Conservation (phyloP, 2,113 vertebrate genomes). For the Neogobius melanostomus region DNA sequence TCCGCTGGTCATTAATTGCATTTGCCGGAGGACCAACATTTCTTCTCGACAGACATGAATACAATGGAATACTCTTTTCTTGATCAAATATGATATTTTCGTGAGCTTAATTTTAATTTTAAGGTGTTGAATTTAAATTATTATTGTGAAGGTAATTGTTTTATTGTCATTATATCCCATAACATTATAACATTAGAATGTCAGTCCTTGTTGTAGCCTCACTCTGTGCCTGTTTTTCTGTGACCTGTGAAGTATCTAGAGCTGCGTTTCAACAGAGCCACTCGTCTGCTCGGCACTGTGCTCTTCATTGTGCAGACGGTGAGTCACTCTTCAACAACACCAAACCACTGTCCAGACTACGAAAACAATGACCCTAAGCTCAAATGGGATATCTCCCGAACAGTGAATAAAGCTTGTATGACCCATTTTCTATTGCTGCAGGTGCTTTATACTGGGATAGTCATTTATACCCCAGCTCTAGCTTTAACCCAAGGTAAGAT, state of each 20-base stretch:
- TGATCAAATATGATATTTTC: too few species aligned
- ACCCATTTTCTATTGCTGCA: conserved; percentile 48
- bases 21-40: too few species aligned
- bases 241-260: conserved; percentile 83
- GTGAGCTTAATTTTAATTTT: too few species aligned
- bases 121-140: too few species aligned
- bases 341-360: conserved; percentile 6
- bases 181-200: too few species aligned
- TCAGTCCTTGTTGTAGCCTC: background rate
- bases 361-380: background rate
- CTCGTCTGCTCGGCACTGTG: conserved; percentile 81
- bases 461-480: conserved; percentile 94
- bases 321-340: conserved; percentile 58
- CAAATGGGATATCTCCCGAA: background rate
- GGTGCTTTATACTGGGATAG: conserved; percentile 93
- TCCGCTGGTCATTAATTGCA: too few species aligned
- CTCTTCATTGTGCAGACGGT: conserved; percentile 89
- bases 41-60: too few species aligned
- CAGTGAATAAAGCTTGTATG: background rate
- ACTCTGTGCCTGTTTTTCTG: background rate
- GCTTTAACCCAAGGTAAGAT: conserved; percentile 92
- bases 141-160: too few species aligned
- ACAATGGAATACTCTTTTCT: too few species aligned
- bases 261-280: conserved; percentile 84
- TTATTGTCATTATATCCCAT: too few species aligned